Percentiles rank a stretch among this genome's conserved stretches.
These are phyloP conservation scores for Heliconius eleuchia DNA, from an alignment of 1,140 invertebrate genomes.

Conservation along the genomic window DNA sequence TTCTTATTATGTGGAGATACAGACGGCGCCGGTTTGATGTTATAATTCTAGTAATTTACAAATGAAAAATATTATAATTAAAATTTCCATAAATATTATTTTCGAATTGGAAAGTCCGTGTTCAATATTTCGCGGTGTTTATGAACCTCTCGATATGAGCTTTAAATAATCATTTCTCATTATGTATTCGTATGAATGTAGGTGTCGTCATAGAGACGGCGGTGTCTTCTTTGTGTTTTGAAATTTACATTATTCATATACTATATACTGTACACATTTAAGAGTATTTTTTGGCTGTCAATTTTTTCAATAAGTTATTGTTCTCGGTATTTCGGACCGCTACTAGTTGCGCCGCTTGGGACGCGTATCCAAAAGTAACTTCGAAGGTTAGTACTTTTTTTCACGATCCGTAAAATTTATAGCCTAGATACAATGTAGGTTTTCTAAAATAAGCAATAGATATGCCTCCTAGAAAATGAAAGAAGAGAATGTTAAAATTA, in stretches of 20 bases:
- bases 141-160: conserved; percentile 12
- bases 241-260: conserved; percentile 16
- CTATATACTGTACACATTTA: neutral
- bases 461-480: neutral
- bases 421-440: neutral
- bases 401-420: neutral
- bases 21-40: conserved; percentile 30
- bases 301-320: conserved; percentile 9
- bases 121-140: conserved; percentile 29
- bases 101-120: conserved; percentile 28
- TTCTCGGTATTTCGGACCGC: neutral
- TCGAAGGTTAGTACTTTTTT: conserved; percentile 6
- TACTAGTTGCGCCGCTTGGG: neutral
- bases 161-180: conserved; percentile 21
- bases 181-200: conserved; percentile 17
- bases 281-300: conserved; percentile 11
- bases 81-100: conserved; percentile 26
- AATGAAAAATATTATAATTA: conserved; percentile 28
- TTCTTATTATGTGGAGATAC: conserved; percentile 27
- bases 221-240: neutral
- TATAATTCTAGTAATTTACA: conserved; percentile 26
- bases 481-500: neutral
- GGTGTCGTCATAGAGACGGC: conserved; percentile 3
- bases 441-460: neutral
- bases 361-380: conserved; percentile 8